These are phyloP conservation scores for Meles meles DNA, from an alignment of 2,113 vertebrate genomes.

Conservation along the genomic window DNA sequence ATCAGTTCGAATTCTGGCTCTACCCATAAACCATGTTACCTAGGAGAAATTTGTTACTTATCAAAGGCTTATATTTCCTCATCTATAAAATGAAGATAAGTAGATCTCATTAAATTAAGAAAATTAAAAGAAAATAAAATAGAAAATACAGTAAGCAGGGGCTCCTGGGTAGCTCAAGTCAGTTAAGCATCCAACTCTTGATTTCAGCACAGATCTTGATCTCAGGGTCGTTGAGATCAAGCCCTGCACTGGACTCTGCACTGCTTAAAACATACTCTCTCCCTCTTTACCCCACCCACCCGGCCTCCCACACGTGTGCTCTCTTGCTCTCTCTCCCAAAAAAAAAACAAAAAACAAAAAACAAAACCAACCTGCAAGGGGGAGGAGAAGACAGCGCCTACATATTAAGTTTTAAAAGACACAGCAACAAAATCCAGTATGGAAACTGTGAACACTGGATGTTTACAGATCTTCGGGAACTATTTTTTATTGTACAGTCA, in stretches of 20 bases:
- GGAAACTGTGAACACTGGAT: background rate
- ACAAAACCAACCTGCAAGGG: background rate
- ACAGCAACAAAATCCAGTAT: background rate
- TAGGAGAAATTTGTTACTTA: background rate
- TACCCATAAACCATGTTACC: background rate
- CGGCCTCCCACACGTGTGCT: background rate
- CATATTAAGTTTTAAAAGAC: background rate
- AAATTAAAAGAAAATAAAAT: background rate
- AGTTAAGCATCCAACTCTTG: background rate
- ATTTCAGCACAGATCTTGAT: background rate
- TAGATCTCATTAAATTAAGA: background rate
- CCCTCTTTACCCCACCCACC: background rate
- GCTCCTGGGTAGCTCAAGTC: background rate
- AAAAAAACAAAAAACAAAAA: background rate
- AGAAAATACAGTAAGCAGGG: background rate
- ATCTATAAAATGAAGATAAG: background rate
- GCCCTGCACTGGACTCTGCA: background rate
- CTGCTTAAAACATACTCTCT: background rate
- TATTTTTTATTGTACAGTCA: background rate
- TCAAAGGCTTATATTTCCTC: background rate
- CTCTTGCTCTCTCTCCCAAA: background rate
- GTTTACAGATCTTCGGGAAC: background rate
- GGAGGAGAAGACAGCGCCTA: background rate
- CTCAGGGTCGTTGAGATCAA: background rate
- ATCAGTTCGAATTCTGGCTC: background rate